Evolutionary conservation across 92 coral and sea anemone genomes (phyloP).

Genomic region (Epizoanthus stellaris): DNA sequence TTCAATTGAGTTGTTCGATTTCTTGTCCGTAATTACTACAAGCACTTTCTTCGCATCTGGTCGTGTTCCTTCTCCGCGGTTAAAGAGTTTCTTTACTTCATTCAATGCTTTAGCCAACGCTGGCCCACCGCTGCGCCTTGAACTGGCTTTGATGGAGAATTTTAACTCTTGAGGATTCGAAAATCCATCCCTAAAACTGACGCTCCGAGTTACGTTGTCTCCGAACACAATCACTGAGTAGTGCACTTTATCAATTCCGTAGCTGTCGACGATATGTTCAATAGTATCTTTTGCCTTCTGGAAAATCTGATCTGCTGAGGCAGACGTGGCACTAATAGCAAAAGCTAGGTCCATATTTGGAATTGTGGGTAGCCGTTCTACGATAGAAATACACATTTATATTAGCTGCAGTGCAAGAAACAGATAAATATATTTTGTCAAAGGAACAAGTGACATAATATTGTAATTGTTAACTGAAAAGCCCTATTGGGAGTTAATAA

Average conservation of each 20-base stretch:
- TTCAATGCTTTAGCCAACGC: slow-evolving; percentile 75
- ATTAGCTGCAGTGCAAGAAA: too few species aligned
- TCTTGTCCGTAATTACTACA: slow-evolving; percentile 72
- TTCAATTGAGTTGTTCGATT: slow-evolving; percentile 50
- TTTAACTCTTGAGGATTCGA: slow-evolving; percentile 36
- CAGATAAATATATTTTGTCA: too few species aligned
- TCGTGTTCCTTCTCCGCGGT: slow-evolving; percentile 60
- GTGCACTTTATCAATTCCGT: slow-evolving; percentile 67
- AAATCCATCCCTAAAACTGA: slow-evolving; percentile 54
- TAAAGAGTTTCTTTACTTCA: slow-evolving; percentile 74
- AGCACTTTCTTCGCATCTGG: slow-evolving; percentile 62
- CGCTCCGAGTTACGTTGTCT: slow-evolving; percentile 37
- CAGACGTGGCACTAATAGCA: slow-evolving; percentile 81
- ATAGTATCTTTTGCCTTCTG: slow-evolving; percentile 78
- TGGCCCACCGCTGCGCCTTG: slow-evolving; percentile 64
- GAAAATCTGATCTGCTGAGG: slow-evolving; percentile 58
- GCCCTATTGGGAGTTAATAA: too few species aligned
- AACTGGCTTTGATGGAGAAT: slow-evolving; percentile 44
- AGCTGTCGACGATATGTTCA: slow-evolving; percentile 71
- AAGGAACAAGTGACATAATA: too few species aligned
- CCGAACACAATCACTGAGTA: slow-evolving; percentile 80
- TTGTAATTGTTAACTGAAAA: too few species aligned
- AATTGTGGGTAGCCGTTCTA: slow-evolving; percentile 30
- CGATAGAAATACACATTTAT: neutral
- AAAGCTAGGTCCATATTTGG: slow-evolving; percentile 82